phyloP scores from a whole-genome alignment of 1,140 invertebrate species.

The Apis dorsata region DNA sequence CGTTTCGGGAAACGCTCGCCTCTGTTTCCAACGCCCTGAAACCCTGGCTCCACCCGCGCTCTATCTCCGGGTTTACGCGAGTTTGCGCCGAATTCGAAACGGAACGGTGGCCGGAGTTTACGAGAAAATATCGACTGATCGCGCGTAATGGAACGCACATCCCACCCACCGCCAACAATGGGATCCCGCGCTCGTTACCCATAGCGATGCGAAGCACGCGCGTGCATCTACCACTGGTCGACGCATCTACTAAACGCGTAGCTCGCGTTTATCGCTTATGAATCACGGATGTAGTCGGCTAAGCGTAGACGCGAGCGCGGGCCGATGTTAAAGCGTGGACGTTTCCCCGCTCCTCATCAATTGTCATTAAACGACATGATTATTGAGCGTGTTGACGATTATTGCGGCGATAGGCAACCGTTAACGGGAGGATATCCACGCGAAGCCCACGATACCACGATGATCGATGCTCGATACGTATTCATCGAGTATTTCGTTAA shows the following conservation, averaged over 20 bases:
- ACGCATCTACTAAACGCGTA: background rate
- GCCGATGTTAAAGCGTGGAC: constrained; percentile 62
- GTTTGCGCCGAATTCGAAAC: constrained; percentile 39
- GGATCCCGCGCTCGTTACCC: constrained; percentile 18
- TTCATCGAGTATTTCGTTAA: constrained; percentile 74
- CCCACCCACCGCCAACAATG: constrained; percentile 52
- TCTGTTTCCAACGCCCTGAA: background rate
- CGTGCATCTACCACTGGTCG: background rate
- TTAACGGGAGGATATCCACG: constrained; percentile 68
- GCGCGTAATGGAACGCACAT: constrained; percentile 57
- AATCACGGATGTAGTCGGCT: constrained; percentile 35
- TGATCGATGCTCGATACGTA: constrained; percentile 72
- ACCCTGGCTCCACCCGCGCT: constrained; percentile 11
- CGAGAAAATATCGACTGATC: constrained; percentile 68
- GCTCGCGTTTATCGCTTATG: background rate
- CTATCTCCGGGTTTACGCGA: constrained; percentile 3
- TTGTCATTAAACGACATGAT: constrained; percentile 79
- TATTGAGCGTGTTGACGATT: constrained; percentile 76
- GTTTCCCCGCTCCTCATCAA: constrained; percentile 75
- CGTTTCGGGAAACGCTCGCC: constrained; percentile 38
- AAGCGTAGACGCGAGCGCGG: constrained; percentile 35
- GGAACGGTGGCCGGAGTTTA: constrained; percentile 54
- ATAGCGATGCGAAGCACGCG: constrained; percentile 9
- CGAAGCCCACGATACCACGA: constrained; percentile 57
- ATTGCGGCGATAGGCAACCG: constrained; percentile 71